phyloP scores from a whole-genome alignment of 2,888 invertebrate genomes.

The Sinotaia quadrata region DNA sequence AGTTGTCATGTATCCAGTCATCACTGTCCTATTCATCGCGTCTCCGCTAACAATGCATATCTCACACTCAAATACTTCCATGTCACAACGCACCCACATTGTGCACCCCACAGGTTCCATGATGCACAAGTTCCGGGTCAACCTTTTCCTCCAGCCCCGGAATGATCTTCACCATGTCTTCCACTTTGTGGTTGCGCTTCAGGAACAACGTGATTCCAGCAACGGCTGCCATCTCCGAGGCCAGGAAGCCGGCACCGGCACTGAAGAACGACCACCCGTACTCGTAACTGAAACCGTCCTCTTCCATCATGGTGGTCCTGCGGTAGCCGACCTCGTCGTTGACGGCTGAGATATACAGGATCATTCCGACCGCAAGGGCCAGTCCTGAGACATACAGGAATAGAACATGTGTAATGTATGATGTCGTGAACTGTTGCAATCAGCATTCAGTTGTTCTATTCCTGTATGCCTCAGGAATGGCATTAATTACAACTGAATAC shows the following conservation, averaged over 20 bases:
- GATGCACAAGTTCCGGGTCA: conserved; percentile 20
- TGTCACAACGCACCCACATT: conserved; percentile 6
- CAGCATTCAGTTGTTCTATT: no score
- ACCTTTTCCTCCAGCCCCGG: conserved; percentile 60
- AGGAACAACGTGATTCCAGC: conserved; percentile 66
- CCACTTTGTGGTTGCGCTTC: conserved; percentile 54
- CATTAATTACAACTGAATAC: no score
- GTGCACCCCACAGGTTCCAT: conserved; percentile 10
- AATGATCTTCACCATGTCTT: conserved; percentile 58
- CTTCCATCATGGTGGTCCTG: conserved; percentile 53
- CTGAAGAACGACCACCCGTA: conserved; percentile 71
- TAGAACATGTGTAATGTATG: no score
- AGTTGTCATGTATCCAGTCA: no score
- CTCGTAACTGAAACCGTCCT: conserved; percentile 57
- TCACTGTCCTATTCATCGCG: no score
- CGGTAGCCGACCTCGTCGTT: conserved; percentile 69
- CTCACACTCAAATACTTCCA: no score
- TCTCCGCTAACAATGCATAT: no score
- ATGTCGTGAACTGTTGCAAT: no score
- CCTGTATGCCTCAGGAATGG: no score
- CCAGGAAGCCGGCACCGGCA: conserved; percentile 66
- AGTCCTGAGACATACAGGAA: conserved; percentile 50
- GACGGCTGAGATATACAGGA: conserved; percentile 68
- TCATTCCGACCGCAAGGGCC: conserved; percentile 65
- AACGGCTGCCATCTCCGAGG: conserved; percentile 65